Evolutionary conservation across 2,888 invertebrate species (phyloP), one percentile per base, ranked within the genome.

Genomic region (Erebia palarica): DNA sequence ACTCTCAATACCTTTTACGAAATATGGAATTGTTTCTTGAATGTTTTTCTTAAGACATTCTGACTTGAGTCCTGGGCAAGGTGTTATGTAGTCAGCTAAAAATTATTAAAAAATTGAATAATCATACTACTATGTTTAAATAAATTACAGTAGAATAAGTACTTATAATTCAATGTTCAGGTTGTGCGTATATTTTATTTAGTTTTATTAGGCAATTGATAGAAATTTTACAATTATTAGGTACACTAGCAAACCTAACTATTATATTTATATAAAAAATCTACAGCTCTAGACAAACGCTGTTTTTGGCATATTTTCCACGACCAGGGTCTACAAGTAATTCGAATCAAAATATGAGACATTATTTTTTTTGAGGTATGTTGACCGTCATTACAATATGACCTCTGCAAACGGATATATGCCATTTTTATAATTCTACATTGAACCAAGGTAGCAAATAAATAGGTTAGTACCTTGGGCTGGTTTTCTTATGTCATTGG

Each of bases 31-130:
- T 0, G 81, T 78, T 72, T 85, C 84, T 76, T 88, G 87, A 11
- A 87, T 69, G 14, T 80, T 81, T 65, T 80, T 83, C 75, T 81
- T 86, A 1, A 91, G 76, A 72, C 91, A 91, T 21, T 86, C 88
- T 3, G 83, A 68, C 66, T 82, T 85, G 2, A 85, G 72, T 0
- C 81, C 84, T 1, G 84, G 83, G 21, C 91, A 91, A 65, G 80
- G 78, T 47, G 76, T 76, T 55, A 90, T 84, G 75, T 79, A 88
- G 51, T 81, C 80, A 42, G 87, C 87, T 85, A 42, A 13, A 44
- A 60, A 60, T 44, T 1, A 14, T 14, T 7, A n/a, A 9, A 68
- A 74, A 72, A 65, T 68, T 61, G 59, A 72, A 36, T 36, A 36
- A 44, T 21, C 27, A 27, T 7, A 27, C 2, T n/a, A n/a, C n/a